Conservation (phyloP, 2,113 vertebrate species). For the Stigmatopora nigra region DNA sequence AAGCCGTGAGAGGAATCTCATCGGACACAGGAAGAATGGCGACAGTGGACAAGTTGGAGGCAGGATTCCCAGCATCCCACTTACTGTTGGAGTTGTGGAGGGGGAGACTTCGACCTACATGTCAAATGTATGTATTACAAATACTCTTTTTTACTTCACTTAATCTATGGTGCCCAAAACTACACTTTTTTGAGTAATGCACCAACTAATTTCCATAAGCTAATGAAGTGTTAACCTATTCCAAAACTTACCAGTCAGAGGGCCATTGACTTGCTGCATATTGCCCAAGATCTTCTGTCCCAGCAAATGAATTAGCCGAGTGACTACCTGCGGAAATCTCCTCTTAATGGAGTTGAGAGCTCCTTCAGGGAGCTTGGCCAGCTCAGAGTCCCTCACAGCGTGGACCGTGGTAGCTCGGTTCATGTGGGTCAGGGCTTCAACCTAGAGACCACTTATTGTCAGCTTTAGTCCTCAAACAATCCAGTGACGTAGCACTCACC, state of each 20-base stretch:
- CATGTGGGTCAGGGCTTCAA: slow-evolving; percentile 85
- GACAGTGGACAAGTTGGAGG: slow-evolving; percentile 86
- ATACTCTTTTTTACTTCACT: background rate
- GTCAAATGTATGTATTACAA: background rate
- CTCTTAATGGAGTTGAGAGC: slow-evolving; percentile 89
- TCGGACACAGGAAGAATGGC: slow-evolving; percentile 85
- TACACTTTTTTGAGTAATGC: background rate
- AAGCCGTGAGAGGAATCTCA: slow-evolving; percentile 85
- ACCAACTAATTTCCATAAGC: background rate
- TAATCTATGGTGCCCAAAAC: background rate
- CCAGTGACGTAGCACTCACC: slow-evolving; percentile 66
- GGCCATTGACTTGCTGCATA: slow-evolving; percentile 79
- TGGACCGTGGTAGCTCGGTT: slow-evolving; percentile 87
- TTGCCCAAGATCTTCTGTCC: slow-evolving; percentile 91
- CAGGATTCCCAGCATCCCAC: slow-evolving; percentile 82
- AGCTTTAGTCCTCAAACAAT: background rate
- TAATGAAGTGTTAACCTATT: background rate
- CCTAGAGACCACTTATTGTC: slow-evolving; percentile 58
- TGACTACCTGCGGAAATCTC: slow-evolving; percentile 90
- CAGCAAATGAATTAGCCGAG: slow-evolving; percentile 85
- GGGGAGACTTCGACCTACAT: slow-evolving; percentile 68
- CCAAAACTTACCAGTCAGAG: slow-evolving; percentile 66
- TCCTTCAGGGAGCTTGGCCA: slow-evolving; percentile 87
- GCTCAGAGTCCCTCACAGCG: slow-evolving; percentile 84
- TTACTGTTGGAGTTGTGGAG: slow-evolving; percentile 74